These are phyloP conservation scores for Mesembrinibis cayennensis DNA, from an alignment of 2,113 vertebrate species.

Conservation along the genomic window DNA sequence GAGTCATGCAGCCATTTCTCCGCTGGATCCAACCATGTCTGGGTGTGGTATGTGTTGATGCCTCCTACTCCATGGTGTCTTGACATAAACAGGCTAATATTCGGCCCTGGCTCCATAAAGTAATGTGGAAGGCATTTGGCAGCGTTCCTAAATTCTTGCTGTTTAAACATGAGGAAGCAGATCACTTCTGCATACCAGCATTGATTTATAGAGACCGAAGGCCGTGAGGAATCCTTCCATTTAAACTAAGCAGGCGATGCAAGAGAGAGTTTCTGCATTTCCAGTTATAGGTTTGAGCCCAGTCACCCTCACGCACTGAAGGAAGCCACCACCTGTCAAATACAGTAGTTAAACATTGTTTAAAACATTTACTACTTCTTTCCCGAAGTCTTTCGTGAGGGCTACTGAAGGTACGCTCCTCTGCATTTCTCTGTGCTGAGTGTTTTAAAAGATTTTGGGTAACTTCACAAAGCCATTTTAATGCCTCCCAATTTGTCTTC, in stretches of 20 bases:
- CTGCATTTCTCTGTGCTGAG: background rate
- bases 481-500: background rate
- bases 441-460: background rate
- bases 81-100: background rate
- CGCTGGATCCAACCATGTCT: background rate
- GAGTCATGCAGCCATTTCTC: background rate
- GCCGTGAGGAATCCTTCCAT: background rate
- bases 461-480: background rate
- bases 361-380: background rate
- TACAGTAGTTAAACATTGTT: background rate
- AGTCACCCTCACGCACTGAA: background rate
- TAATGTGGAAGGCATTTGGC: conserved; percentile 31
- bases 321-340: background rate
- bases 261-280: background rate
- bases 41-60: background rate
- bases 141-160: background rate
- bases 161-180: conserved; percentile 2
- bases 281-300: background rate
- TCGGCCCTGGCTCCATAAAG: background rate
- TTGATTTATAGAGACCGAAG: background rate
- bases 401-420: background rate
- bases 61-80: background rate
- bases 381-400: background rate
- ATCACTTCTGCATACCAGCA: background rate
- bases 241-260: background rate